These are phyloP conservation scores for Ditylenchus dipsaci DNA, from an alignment of 1,140 invertebrate species.

Conservation along the genomic window DNA sequence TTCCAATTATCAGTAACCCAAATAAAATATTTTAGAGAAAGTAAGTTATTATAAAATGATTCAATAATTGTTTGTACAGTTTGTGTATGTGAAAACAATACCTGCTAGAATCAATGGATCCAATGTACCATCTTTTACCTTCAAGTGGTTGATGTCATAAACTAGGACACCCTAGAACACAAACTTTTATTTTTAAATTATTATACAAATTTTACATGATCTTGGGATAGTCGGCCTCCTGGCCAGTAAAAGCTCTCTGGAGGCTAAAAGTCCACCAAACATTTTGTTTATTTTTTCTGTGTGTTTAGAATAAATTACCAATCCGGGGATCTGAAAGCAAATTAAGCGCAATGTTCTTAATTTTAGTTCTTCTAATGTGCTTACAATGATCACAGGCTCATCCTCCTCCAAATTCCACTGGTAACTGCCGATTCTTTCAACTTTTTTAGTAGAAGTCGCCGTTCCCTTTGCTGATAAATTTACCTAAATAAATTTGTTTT, in stretches of 20 bases:
- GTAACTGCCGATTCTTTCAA: conserved; percentile 54
- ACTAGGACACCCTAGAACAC: conserved; percentile 47
- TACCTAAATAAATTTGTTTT: background rate
- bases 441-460: conserved; percentile 55
- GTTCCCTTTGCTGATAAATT: conserved; percentile 48
- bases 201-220: conserved; percentile 31
- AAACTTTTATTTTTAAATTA: conserved; percentile 13
- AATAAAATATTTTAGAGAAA: too few species aligned
- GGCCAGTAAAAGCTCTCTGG: conserved; percentile 56
- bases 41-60: too few species aligned
- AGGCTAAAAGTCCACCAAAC: conserved; percentile 51
- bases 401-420: conserved; percentile 56
- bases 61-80: too few species aligned
- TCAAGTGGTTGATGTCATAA: conserved; percentile 57
- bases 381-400: conserved; percentile 55
- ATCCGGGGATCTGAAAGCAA: background rate
- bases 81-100: background rate
- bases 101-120: background rate
- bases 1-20: too few species aligned
- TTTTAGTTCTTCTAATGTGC: background rate
- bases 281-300: background rate
- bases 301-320: background rate
- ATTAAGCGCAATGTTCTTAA: too few species aligned
- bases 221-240: conserved; percentile 51
- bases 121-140: conserved; percentile 31